Conservation (phyloP, 1,140 invertebrate species). For the Trichomalopsis sarcophagae region DNA sequence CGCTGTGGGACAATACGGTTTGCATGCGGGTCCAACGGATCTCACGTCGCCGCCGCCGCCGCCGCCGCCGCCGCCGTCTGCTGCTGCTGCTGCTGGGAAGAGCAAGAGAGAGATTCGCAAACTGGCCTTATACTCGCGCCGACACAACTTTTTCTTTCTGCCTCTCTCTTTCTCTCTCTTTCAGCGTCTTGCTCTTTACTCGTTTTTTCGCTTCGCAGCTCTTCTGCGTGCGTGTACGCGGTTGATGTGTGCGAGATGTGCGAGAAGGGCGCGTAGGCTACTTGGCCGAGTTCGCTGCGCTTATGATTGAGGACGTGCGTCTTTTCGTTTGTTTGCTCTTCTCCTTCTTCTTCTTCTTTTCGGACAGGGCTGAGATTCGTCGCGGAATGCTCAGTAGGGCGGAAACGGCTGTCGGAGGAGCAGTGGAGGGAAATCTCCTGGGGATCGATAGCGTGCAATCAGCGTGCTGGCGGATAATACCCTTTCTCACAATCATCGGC, state of each 20-base stretch:
- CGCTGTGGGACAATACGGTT: conserved; percentile 64
- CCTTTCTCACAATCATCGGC: too few species aligned
- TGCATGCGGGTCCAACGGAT: conserved; percentile 71
- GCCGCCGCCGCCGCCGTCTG: too few species aligned
- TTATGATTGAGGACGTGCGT: neutral
- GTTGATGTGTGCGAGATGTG: neutral
- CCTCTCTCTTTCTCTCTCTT: conserved; percentile 44
- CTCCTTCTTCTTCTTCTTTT: neutral
- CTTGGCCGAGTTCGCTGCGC: neutral
- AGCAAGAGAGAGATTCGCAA: conserved; percentile 38
- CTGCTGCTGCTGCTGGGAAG: conserved; percentile 40
- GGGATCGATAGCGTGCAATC: neutral
- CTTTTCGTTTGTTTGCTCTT: neutral
- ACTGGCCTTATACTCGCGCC: conserved; percentile 43
- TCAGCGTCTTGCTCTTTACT: conserved; percentile 20
- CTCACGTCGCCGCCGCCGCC: conserved; percentile 63
- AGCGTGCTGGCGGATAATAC: neutral
- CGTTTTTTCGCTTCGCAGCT: neutral
- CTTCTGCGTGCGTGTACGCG: neutral
- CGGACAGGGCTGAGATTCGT: neutral
- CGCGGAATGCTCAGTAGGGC: neutral
- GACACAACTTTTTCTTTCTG: conserved; percentile 49
- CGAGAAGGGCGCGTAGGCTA: neutral
- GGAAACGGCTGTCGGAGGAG: neutral
- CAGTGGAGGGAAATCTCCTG: neutral